Base-by-base conservation (phyloP, 1,140 invertebrate species). In the Caenorhabditis inopinata region DNA sequence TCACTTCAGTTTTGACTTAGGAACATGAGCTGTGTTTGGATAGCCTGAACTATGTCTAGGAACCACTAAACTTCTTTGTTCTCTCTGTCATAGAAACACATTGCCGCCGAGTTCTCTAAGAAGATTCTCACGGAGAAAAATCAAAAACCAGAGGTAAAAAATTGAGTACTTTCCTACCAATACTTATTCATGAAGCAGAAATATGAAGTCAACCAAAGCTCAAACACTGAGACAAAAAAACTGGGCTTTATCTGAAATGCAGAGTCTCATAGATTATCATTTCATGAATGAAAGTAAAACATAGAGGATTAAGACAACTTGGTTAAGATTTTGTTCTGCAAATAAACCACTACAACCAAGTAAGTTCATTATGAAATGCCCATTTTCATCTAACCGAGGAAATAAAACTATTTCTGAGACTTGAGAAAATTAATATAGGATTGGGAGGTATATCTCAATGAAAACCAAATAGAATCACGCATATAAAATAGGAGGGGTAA, bases 331-430 rank as follows among this genome's bases (percentile, higher is more conserved):
- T 58, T 32, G 51, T 58, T 58, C 27, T 58, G 29, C 27, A 16
- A 11, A 58, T 58, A 58, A 32, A 14, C 51, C 29, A 32, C 51
- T 32, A 58, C 51, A 58, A 58, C 29, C 35, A 58, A 58, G 35
- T 58, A 29, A 58, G 51, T 58, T 29, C 51, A 58, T 58, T 58
- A 58, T 58, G 51, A 58, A 58, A 58, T 29, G 35, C 51, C 51
- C 29, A 58, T 29, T 16, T 23, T 25, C 27, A 25, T 18, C 18
- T 51, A 2, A 51, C 48, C 48, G 27, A 18, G 21, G 46, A 47
- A 18, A 47, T n/a, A 16, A 47, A 47, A 47, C 14, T 47, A 47
- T n/a, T n/a, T n/a, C n/a, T n/a, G n/a, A 47, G 46, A 47, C 14
- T 18, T 47, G 46, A 18, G 46, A 47, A 4, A 48, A 14, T 18